Conservation (phyloP, 2,113 vertebrate species). For the Pluvianellus socialis region DNA sequence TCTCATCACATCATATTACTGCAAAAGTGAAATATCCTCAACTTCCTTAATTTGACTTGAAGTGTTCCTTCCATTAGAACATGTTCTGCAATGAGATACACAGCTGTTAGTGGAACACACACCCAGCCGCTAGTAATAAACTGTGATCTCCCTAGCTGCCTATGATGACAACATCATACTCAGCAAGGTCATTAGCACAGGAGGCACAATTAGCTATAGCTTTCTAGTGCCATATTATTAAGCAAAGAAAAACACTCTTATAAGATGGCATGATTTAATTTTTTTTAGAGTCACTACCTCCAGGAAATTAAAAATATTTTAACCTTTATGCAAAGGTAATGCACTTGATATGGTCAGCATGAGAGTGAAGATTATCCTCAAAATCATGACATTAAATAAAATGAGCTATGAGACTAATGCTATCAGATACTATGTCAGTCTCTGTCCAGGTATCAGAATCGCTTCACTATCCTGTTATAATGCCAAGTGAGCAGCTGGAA, state of each 20-base stretch:
- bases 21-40: not conserved
- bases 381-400: not conserved
- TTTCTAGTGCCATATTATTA: not conserved
- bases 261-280: not conserved
- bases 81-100: not conserved
- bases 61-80: not conserved
- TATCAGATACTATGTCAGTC: not conserved
- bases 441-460: not conserved
- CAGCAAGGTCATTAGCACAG: not conserved
- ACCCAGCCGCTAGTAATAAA: not conserved
- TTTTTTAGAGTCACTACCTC: not conserved
- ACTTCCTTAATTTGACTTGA: not conserved
- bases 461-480: not conserved
- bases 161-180: not conserved
- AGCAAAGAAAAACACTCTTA: not conserved
- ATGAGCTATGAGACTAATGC: not conserved
- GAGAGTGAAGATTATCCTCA: not conserved
- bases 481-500: not conserved
- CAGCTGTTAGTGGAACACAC: not conserved
- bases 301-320: not conserved
- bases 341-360: not conserved
- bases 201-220: not conserved
- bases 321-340: not conserved
- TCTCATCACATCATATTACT: not conserved
- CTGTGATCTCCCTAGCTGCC: not conserved